Percentiles rank a stretch among this genome's conserved stretches.
These are phyloP conservation scores for Apamea monoglypha DNA, from an alignment of 2,888 invertebrate species.

Conservation along the genomic window DNA sequence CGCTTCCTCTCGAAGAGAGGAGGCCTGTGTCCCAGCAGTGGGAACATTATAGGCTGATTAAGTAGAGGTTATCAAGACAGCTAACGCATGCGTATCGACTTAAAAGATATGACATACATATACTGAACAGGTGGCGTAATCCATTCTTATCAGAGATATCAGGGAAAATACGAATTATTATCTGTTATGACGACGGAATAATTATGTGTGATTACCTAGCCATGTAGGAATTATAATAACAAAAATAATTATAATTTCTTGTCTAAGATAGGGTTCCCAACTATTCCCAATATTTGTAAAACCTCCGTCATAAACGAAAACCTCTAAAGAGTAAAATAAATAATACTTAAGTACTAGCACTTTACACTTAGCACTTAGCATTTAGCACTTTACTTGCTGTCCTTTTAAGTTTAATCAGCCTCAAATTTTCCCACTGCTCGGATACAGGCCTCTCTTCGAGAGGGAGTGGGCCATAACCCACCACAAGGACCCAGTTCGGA, in stretches of 20 bases:
- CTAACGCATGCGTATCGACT: slow-evolving; percentile 12
- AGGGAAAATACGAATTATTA: slow-evolving; percentile 24
- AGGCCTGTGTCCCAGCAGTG: not conserved
- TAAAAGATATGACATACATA: slow-evolving; percentile 27
- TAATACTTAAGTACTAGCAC: not conserved
- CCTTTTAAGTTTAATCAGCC: not conserved
- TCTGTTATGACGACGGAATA: slow-evolving; percentile 30
- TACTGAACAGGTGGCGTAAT: slow-evolving; percentile 32
- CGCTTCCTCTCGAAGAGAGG: not conserved
- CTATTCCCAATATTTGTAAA: not conserved
- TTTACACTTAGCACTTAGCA: no score
- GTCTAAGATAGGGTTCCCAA: not conserved
- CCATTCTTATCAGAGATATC: slow-evolving; percentile 33
- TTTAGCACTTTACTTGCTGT: no score
- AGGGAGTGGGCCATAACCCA: no score
- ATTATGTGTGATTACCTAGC: slow-evolving; percentile 24
- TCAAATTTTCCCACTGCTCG: no score
- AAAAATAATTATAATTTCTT: not conserved
- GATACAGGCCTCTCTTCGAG: no score
- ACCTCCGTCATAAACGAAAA: not conserved
- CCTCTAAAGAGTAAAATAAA: not conserved
- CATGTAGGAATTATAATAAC: slow-evolving; percentile 2
- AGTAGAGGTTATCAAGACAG: slow-evolving; percentile 11
- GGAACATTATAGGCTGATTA: not conserved
- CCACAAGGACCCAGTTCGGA: no score